phyloP scores from a whole-genome alignment of 2,113 vertebrate genomes.

The Dicentrarchus labrax region DNA sequence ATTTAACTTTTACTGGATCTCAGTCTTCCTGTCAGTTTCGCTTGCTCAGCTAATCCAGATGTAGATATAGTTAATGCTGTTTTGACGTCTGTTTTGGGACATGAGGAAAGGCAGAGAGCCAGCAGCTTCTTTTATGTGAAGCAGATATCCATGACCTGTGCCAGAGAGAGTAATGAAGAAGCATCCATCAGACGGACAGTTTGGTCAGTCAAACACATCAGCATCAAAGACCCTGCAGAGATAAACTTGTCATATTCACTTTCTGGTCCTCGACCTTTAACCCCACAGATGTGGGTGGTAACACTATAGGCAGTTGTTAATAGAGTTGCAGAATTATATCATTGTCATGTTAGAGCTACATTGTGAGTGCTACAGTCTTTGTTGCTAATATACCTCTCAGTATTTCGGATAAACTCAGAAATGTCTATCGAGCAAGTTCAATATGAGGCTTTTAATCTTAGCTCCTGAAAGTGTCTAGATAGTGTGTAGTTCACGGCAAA shows the following conservation, averaged over 20 bases:
- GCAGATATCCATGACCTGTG: background rate
- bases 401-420: background rate
- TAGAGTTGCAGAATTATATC: background rate
- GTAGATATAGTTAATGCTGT: background rate
- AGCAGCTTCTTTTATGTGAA: background rate
- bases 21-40: background rate
- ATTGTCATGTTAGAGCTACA: background rate
- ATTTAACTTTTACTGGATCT: background rate
- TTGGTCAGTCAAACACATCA: slow-evolving; percentile 5
- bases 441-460: background rate
- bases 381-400: no score
- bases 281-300: slow-evolving; percentile 1
- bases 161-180: slow-evolving; percentile 7
- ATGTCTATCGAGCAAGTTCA: background rate
- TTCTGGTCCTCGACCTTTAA: slow-evolving; percentile 32
- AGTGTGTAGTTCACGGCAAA: background rate
- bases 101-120: slow-evolving; percentile 12
- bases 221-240: slow-evolving; percentile 7
- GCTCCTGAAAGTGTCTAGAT: background rate
- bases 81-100: slow-evolving; percentile 4
- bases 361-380: background rate
- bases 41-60: background rate
- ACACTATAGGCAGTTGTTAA: background rate
- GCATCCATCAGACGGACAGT: slow-evolving; percentile 1
- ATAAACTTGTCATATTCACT: slow-evolving; percentile 32